phyloP scores from a whole-genome alignment of 2,888 invertebrate genomes.

The Parelbella ahira region DNA sequence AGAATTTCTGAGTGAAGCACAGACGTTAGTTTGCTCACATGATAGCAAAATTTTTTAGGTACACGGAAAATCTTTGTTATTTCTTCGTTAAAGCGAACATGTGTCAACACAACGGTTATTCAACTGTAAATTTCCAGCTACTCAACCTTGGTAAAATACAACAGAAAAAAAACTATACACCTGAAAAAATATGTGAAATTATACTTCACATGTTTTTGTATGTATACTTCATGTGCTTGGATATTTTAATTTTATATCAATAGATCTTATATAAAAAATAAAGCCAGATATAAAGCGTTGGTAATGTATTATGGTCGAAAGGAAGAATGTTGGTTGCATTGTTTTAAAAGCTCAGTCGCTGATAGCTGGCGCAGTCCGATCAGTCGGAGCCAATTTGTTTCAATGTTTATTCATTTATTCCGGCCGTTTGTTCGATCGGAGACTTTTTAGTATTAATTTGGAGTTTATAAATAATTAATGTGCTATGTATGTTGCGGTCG shows the following conservation, averaged over 20 bases:
- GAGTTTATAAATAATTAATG: constrained; percentile 72
- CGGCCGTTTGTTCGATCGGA: constrained; percentile 55
- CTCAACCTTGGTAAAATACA: too few relatives aligned
- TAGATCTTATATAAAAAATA: too few relatives aligned
- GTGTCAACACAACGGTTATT: too few relatives aligned
- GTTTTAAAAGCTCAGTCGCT: constrained; percentile 29
- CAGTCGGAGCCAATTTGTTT: constrained; percentile 58
- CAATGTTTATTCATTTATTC: constrained; percentile 72
- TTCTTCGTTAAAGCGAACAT: too few relatives aligned
- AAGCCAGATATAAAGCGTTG: too few relatives aligned
- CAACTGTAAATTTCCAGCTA: too few relatives aligned
- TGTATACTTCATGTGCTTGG: too few relatives aligned
- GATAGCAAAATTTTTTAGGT: background rate
- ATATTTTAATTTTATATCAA: too few relatives aligned
- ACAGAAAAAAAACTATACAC: too few relatives aligned
- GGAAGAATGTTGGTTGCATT: constrained; percentile 30
- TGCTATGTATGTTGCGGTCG: constrained; percentile 45
- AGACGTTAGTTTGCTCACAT: background rate
- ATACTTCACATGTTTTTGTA: too few relatives aligned
- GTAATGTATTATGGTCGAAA: constrained; percentile 12
- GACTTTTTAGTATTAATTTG: constrained; percentile 69
- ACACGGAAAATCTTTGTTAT: background rate
- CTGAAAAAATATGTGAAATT: too few relatives aligned
- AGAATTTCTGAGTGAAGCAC: background rate
- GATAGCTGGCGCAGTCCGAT: constrained; percentile 28